Conservation (phyloP, 2,888 invertebrate species). For the Noctua pronuba region DNA sequence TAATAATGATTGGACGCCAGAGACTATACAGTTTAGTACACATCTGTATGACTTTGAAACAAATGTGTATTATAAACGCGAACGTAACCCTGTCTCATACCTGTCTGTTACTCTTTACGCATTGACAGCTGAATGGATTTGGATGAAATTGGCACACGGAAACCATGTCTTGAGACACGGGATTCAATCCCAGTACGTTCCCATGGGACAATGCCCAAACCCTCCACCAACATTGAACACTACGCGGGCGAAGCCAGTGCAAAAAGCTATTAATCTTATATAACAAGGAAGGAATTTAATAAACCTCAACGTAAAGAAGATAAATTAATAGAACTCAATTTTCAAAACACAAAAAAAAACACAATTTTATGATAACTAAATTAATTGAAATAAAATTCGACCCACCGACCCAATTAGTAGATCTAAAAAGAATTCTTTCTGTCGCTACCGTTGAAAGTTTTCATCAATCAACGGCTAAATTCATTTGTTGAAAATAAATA, state of each 20-base stretch:
- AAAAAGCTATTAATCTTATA: not conserved
- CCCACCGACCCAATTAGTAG: slow-evolving; percentile 37
- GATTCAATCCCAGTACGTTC: too few species aligned
- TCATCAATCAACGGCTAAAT: slow-evolving; percentile 42
- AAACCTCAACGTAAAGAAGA: not conserved
- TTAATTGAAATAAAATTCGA: slow-evolving; percentile 30
- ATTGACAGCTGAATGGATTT: not conserved
- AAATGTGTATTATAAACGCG: not conserved
- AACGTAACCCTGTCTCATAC: not conserved
- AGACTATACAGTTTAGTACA: not conserved
- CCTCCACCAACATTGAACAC: too few species aligned
- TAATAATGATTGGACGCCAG: not conserved
- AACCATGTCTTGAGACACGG: not conserved
- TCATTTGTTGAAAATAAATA: slow-evolving; percentile 23
- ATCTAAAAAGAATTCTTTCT: slow-evolving; percentile 18
- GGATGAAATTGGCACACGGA: not conserved
- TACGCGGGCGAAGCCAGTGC: not conserved
- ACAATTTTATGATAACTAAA: not conserved
- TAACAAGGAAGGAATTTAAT: not conserved
- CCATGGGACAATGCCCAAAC: not conserved
- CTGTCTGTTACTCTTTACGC: not conserved
- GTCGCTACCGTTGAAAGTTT: slow-evolving; percentile 39
- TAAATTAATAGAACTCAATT: not conserved
- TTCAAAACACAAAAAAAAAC: not conserved
- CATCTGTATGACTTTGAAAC: not conserved